Percentiles rank a stretch among this genome's conserved stretches.
Conservation (phyloP, 2,797 vertebrate species). For the Cuculus canorus region DNA sequence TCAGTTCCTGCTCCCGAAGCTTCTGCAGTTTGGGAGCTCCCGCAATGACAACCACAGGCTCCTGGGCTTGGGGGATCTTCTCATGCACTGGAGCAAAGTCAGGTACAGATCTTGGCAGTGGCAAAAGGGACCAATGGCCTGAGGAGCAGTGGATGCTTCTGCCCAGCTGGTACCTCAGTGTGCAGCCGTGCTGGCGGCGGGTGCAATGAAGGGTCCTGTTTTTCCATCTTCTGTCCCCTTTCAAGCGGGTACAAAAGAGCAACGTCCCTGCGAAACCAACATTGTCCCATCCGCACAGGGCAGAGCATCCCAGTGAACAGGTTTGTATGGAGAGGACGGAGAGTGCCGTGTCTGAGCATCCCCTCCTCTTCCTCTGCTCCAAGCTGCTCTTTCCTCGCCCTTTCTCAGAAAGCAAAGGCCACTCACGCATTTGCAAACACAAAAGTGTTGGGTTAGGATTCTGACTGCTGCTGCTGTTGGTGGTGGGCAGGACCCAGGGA, state of each 20-base stretch:
- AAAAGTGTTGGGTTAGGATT: background rate
- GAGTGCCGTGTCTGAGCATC: background rate
- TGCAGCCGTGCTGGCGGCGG: rapidly evolving
- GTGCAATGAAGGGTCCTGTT: rapidly evolving
- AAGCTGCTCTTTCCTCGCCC: background rate
- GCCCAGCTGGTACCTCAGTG: rapidly evolving
- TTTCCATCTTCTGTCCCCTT: background rate
- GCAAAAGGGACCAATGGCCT: rapidly evolving
- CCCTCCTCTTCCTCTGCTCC: background rate
- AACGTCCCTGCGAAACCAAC: background rate
- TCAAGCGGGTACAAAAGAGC: rapidly evolving
- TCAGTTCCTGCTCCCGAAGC: background rate
- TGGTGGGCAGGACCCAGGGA: background rate
- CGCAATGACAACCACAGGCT: rapidly evolving
- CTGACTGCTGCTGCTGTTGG: background rate
- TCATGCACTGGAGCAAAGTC: background rate
- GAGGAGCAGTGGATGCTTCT: background rate
- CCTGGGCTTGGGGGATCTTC: rapidly evolving
- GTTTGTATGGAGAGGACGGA: rapidly evolving
- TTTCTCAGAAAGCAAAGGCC: background rate
- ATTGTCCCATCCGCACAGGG: rapidly evolving
- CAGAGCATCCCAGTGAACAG: background rate
- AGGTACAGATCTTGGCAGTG: background rate
- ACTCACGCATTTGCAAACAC: rapidly evolving
- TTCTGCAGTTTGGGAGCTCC: background rate